Evolutionary conservation across 2,113 vertebrate genomes (phyloP).

Genomic region (Amphiprion ocellaris): DNA sequence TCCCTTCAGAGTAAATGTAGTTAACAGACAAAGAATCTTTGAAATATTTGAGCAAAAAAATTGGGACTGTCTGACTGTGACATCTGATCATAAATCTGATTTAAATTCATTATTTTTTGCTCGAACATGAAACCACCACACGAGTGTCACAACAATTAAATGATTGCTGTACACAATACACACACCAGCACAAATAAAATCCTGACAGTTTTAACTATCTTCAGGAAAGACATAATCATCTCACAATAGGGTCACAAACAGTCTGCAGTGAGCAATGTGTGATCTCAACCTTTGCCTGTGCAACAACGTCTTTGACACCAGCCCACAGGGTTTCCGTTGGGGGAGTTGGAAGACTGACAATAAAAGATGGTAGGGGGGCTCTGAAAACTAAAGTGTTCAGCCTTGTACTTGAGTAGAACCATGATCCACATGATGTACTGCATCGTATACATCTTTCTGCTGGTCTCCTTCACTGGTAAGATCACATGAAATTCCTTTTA

Average conservation of each 20-base stretch:
- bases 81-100: neutral
- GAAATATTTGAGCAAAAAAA: neutral
- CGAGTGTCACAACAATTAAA: neutral
- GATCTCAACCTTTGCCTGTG: neutral
- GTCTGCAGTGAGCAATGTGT: conserved; percentile 23
- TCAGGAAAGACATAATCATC: neutral
- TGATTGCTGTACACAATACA: neutral
- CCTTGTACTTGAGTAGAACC: neutral
- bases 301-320: neutral
- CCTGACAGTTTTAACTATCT: neutral
- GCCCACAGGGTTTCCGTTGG: conserved; percentile 54
- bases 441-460: conserved; percentile 26
- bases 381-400: neutral
- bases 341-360: neutral
- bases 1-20: neutral
- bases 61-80: no score
- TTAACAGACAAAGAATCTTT: neutral
- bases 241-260: neutral
- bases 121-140: neutral
- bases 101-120: neutral
- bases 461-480: conserved; percentile 57
- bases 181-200: neutral
- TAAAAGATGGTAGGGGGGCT: neutral
- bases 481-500: neutral
- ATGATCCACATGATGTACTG: conserved; percentile 15